Evolutionary conservation across 2,888 invertebrate species (phyloP), one percentile per base, ranked within the genome.

Genomic region (Neocrepidodera transversa): DNA sequence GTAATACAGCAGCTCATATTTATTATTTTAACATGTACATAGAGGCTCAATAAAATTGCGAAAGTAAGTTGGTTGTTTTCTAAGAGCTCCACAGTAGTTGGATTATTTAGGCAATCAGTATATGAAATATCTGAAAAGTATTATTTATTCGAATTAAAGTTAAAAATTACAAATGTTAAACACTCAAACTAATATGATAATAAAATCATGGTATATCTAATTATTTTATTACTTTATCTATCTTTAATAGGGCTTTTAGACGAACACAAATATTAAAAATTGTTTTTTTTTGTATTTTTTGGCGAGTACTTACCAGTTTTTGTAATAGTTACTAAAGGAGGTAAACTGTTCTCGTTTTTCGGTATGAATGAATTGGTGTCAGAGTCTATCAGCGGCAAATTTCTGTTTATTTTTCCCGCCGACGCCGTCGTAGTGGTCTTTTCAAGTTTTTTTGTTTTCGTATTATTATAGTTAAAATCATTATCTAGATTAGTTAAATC

Each of bases 401-500:
- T 81, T 57, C 62, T 65, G 38, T 66, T 66, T 2, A 59, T 58
- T 57, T 69, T 69, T 7, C 58, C 51, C 1, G 65, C 30, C 1
- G 65, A 42, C 0, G 45, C 30, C 1, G 64, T 43, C 1, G 45
- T 38, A 23, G 51, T 61, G 3, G 36, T 56, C 13, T 65, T 58
- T 6, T 68, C 66, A 18, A 52, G 23, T 51, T 64, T 67, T 43
- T 57, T 65, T 7, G 60, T 72, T 63, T 60, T 71, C 30, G 66
- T 63, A 17, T 68, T 69, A 48, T 71, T 73, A 45, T 79, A 78
- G 60, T 78, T 75, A 65, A 79, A 85, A 74, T 84, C 83, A 72
- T 83, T 87, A 76, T 91, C 91, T 66, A 91, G 82, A 77, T 90
- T 90, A 58, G 91, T 90, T 71, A 93, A 81, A 81, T 93, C 93